A percentile compares a stretch with the other conserved stretches of the same genome.
These are phyloP conservation scores for Scaptomyza graminum DNA, from an alignment of 1,140 invertebrate genomes.

Conservation along the genomic window DNA sequence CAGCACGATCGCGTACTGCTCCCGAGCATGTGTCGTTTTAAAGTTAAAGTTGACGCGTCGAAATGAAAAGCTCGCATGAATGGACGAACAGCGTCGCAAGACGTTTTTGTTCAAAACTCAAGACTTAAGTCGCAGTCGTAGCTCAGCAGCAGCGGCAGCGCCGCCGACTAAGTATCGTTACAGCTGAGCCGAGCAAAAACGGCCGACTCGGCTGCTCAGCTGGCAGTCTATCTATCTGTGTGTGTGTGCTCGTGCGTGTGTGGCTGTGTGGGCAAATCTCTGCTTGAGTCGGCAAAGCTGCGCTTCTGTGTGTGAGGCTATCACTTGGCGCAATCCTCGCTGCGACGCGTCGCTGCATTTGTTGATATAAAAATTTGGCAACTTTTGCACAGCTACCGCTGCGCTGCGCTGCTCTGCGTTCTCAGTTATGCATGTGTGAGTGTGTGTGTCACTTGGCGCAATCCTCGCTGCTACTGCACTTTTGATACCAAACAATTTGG, in stretches of 20 bases:
- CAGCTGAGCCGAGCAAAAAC: slow-evolving; percentile 46
- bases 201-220: slow-evolving; percentile 2
- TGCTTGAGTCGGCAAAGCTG: slow-evolving; percentile 16
- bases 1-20: slow-evolving; percentile 60
- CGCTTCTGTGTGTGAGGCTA: slow-evolving; percentile 22
- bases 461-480: slow-evolving; percentile 49
- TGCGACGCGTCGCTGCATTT: slow-evolving; percentile 15
- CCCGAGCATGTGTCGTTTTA: slow-evolving; percentile 67
- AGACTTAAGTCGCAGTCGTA: slow-evolving; percentile 54
- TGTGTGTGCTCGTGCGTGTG: slow-evolving; percentile 17
- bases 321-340: slow-evolving; percentile 48
- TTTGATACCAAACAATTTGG: slow-evolving; percentile 46
- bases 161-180: slow-evolving; percentile 69
- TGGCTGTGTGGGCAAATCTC: slow-evolving; percentile 36
- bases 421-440: slow-evolving; percentile 5
- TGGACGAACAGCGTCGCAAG: slow-evolving; percentile 79
- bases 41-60: slow-evolving; percentile 81
- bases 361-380: slow-evolving; percentile 35
- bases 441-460: slow-evolving; percentile 38
- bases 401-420: slow-evolving; percentile 6
- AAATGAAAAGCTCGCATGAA: slow-evolving; percentile 84
- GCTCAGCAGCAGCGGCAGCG: slow-evolving; percentile 35
- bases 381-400: slow-evolving; percentile 6
- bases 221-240: slow-evolving; percentile 14
- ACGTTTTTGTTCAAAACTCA: slow-evolving; percentile 82